Conservation (phyloP, 2,797 vertebrate species). For the Neosilurus mollespiculum region DNA sequence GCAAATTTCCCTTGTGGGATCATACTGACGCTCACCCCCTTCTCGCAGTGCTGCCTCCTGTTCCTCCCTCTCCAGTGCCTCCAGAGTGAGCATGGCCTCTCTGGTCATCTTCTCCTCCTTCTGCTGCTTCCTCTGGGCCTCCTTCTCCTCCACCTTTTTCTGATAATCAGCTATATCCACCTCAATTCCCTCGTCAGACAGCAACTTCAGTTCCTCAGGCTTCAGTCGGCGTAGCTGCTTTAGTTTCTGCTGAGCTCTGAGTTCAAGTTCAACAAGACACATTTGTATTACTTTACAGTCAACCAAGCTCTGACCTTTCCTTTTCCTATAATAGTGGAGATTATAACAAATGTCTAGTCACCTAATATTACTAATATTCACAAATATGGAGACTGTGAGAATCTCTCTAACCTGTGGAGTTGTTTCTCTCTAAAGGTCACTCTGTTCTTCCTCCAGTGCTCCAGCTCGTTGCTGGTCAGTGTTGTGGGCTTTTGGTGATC, state of each 20-base stretch:
- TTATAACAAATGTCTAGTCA: not conserved
- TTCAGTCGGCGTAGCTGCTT: conserved; percentile 87
- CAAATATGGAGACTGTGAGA: not conserved
- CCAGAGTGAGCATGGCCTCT: conserved; percentile 74
- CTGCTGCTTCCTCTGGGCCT: conserved; percentile 73
- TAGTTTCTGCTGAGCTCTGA: conserved; percentile 87
- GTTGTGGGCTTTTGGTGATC: conserved; percentile 90
- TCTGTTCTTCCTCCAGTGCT: conserved; percentile 84
- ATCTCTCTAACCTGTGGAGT: conserved; percentile 78
- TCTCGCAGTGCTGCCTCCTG: conserved; percentile 60
- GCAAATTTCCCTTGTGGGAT: too few species aligned
- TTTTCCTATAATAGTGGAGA: not conserved
- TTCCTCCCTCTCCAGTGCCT: conserved; percentile 77
- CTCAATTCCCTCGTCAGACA: conserved; percentile 77
- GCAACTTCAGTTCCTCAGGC: conserved; percentile 86
- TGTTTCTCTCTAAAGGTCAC: conserved; percentile 78
- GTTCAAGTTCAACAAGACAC: not conserved
- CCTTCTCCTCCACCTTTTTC: conserved; percentile 74
- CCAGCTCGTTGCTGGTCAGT: conserved; percentile 84
- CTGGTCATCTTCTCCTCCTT: conserved; percentile 74
- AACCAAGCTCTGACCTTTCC: not conserved
- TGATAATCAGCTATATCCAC: conserved; percentile 74
- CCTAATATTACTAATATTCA: not conserved
- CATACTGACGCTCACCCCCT: conserved; percentile 35
- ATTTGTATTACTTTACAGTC: not conserved